A percentile compares a stretch with the other conserved stretches of the same genome.
phyloP scores from a whole-genome alignment of 1,140 invertebrate genomes.

The Drosophila kikkawai region DNA sequence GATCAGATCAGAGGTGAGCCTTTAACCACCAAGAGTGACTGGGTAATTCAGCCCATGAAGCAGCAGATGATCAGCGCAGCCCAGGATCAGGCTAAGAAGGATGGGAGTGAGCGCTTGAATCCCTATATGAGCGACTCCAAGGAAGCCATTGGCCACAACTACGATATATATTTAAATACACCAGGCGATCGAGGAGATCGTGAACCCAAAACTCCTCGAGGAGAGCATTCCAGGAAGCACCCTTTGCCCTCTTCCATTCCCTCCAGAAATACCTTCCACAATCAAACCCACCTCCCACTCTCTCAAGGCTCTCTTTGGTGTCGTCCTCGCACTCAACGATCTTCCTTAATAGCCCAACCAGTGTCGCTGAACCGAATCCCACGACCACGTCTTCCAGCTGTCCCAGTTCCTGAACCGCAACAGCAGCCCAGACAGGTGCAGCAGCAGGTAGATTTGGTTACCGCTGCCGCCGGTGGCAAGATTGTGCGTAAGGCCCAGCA shows the following conservation, averaged over 20 bases:
- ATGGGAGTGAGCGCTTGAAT: not conserved
- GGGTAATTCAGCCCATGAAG: constrained; percentile 12
- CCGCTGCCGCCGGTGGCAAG: not conserved
- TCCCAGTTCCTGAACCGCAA: not conserved
- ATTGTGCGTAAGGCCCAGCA: constrained; percentile 55
- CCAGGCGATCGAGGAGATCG: not conserved
- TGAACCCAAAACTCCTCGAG: too few relatives aligned
- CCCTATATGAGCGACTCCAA: not conserved
- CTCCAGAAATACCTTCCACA: not conserved
- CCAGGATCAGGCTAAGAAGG: not conserved
- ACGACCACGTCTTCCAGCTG: not conserved
- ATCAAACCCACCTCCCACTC: not conserved
- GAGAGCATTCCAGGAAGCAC: not conserved
- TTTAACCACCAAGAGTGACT: not conserved
- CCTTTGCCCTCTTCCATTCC: not conserved
- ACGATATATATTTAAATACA: not conserved
- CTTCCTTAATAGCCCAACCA: not conserved
- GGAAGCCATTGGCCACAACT: not conserved
- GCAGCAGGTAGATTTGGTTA: not conserved
- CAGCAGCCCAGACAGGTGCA: not conserved
- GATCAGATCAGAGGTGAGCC: not conserved
- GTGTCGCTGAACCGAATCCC: constrained; percentile 8
- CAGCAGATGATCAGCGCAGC: not conserved
- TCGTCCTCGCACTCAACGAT: not conserved
- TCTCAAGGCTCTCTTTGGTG: not conserved